A percentile compares a stretch with the other conserved stretches of the same genome.
These are phyloP conservation scores for Rhingia campestris DNA, from an alignment of 2,888 invertebrate genomes.

Conservation along the genomic window DNA sequence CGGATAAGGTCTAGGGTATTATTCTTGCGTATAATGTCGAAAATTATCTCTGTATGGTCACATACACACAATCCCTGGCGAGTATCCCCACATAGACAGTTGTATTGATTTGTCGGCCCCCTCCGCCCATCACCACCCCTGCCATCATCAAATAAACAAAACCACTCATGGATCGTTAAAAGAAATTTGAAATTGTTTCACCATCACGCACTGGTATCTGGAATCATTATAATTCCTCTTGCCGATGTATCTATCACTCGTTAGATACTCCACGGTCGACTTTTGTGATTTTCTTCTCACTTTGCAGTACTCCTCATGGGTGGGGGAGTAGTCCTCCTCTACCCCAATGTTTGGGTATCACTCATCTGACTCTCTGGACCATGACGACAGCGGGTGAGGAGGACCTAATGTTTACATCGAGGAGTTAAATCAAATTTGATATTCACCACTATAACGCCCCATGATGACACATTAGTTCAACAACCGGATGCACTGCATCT, in stretches of 20 bases:
- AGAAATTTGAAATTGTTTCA: constrained; percentile 44
- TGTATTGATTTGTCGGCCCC: constrained; percentile 33
- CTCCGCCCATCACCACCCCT: neutral
- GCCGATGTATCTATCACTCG: constrained; percentile 27
- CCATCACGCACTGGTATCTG: constrained; percentile 40
- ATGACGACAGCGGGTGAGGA: too few species aligned
- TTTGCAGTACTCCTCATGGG: constrained; percentile 6
- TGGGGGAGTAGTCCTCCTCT: neutral
- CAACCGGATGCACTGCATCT: constrained; percentile 66
- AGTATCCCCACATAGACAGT: neutral
- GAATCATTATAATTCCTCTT: constrained; percentile 41
- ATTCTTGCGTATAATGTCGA: too few species aligned
- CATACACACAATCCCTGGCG: too few species aligned
- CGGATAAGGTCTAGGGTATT: too few species aligned
- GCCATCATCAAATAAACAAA: constrained; percentile 30
- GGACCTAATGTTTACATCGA: constrained; percentile 30
- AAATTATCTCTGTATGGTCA: too few species aligned
- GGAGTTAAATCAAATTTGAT: constrained; percentile 63
- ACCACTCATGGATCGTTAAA: constrained; percentile 41
- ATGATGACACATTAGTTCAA: constrained; percentile 67
- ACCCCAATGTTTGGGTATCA: neutral
- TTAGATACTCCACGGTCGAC: neutral
- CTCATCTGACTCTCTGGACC: constrained; percentile 1
- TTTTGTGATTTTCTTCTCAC: neutral
- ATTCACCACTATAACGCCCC: constrained; percentile 54